phyloP scores from a whole-genome alignment of 2,113 vertebrate genomes.

The Numida meleagris region DNA sequence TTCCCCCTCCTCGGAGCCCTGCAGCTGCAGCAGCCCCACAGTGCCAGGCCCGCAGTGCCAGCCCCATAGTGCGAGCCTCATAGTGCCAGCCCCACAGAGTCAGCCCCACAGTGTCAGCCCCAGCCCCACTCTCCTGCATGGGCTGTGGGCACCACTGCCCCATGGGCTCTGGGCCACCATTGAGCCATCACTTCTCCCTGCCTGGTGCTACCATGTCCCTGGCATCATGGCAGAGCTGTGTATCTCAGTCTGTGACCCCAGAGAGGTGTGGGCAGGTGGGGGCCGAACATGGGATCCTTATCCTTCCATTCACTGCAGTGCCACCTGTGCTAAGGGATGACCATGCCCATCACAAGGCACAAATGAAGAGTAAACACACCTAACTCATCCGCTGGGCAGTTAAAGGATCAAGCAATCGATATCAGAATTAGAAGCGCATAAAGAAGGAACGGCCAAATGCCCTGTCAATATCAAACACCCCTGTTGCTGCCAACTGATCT shows the following conservation, averaged over 20 bases:
- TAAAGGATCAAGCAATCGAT: neutral
- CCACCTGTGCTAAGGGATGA: rapidly evolving
- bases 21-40: neutral
- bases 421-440: neutral
- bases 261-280: rapidly evolving
- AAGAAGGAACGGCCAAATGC: neutral
- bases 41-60: too few relatives aligned
- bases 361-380: neutral
- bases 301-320: rapidly evolving
- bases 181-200: too few relatives aligned
- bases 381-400: neutral
- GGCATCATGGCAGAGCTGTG: rapidly evolving
- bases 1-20: conserved; percentile 33
- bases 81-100: too few relatives aligned
- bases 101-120: neutral
- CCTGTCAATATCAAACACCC: rapidly evolving
- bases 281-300: neutral
- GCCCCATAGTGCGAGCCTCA: neutral
- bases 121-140: neutral
- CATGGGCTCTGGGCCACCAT: neutral
- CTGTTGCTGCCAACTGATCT: rapidly evolving
- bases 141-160: neutral
- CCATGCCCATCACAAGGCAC: rapidly evolving
- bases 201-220: neutral
- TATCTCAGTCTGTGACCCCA: rapidly evolving